Percentiles rank a stretch among this genome's conserved stretches.
Conservation (phyloP, 1,140 invertebrate species). For the Drosophila obscura region DNA sequence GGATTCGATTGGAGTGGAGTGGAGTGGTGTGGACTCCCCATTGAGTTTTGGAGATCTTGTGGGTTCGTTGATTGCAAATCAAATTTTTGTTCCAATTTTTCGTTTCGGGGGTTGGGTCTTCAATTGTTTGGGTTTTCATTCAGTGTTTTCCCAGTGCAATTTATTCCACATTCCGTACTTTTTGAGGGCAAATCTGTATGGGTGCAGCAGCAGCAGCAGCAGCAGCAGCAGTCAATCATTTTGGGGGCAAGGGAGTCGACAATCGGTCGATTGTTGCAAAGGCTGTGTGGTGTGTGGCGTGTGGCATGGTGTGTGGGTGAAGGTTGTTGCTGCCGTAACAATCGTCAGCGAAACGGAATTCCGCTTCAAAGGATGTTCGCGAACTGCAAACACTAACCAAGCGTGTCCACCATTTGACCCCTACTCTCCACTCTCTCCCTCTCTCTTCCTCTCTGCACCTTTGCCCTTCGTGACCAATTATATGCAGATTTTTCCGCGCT, state of each 20-base stretch:
- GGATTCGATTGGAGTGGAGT: no score
- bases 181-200: slow-evolving; percentile 2
- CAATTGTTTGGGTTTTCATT: slow-evolving; percentile 31
- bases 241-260: slow-evolving; percentile 11
- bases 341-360: slow-evolving; percentile 25
- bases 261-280: not conserved
- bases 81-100: slow-evolving; percentile 9
- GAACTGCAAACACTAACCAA: slow-evolving; percentile 19
- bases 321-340: not conserved
- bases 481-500: slow-evolving; percentile 19
- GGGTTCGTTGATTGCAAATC: slow-evolving; percentile 20
- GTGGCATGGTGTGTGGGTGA: slow-evolving; percentile 10
- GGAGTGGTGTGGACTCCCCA: slow-evolving; percentile 13
- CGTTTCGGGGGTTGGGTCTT: slow-evolving; percentile 7
- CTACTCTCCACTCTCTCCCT: not conserved
- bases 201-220: slow-evolving; percentile 18
- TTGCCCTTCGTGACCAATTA: slow-evolving; percentile 4
- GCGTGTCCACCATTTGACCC: slow-evolving; percentile 5
- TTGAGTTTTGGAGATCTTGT: not conserved
- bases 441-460: not conserved
- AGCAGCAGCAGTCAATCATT: slow-evolving; percentile 7
- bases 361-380: slow-evolving; percentile 24
- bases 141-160: slow-evolving; percentile 11
- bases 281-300: slow-evolving; percentile 6
- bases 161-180: slow-evolving; percentile 10